These are phyloP conservation scores for Sinotaia quadrata DNA, from an alignment of 2,888 invertebrate species.

Conservation along the genomic window DNA sequence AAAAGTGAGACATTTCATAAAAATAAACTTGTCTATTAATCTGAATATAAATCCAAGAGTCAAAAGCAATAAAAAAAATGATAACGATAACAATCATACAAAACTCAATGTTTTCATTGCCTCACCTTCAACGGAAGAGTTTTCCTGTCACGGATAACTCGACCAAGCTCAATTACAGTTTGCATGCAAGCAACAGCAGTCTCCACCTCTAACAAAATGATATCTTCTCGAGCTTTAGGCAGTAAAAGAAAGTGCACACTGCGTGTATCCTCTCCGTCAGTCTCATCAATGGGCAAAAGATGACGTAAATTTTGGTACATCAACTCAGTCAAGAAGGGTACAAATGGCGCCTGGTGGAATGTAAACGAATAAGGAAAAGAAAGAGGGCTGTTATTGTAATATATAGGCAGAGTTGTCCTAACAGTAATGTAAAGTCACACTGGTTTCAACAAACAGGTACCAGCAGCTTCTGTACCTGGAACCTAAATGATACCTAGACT, in stretches of 20 bases:
- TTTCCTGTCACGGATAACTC: constrained; percentile 92
- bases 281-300: constrained; percentile 73
- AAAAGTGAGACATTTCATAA: too few species aligned
- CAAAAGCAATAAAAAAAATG: too few species aligned
- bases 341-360: constrained; percentile 89
- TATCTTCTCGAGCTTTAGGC: constrained; percentile 79
- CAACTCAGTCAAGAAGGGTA: constrained; percentile 94
- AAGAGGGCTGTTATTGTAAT: background rate
- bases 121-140: constrained; percentile 90
- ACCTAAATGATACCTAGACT: too few species aligned
- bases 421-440: too few species aligned
- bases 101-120: too few species aligned
- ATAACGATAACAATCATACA: too few species aligned
- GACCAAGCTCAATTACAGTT: constrained; percentile 92
- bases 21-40: too few species aligned
- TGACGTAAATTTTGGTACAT: constrained; percentile 91
- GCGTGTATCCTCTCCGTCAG: constrained; percentile 67
- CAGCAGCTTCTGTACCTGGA: too few species aligned
- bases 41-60: too few species aligned
- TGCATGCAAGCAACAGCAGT: constrained; percentile 93
- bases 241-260: constrained; percentile 95
- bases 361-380: background rate
- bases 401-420: background rate
- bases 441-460: too few species aligned
- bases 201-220: constrained; percentile 90